phyloP scores from a whole-genome alignment of 2,888 invertebrate genomes.

The Dusona sp. region DNA sequence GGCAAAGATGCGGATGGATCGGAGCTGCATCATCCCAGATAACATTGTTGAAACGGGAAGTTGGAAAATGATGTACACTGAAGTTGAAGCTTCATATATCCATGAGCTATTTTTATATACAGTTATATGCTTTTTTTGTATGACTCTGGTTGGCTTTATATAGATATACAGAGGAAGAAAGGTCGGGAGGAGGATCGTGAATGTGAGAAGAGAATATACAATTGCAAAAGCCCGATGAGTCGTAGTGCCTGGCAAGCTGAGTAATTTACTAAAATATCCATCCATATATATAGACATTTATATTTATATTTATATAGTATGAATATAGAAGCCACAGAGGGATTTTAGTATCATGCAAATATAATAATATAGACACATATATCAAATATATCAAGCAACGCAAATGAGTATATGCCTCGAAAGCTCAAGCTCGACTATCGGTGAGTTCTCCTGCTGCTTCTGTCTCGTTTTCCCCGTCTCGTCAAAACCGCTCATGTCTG shows the following conservation, averaged over 20 bases:
- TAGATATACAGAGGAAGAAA: conserved; percentile 3
- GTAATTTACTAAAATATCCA: background rate
- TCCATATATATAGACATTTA: background rate
- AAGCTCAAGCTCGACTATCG: conserved; percentile 43
- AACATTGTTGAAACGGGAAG: conserved; percentile 38
- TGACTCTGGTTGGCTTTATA: conserved; percentile 23
- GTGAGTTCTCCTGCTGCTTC: conserved; percentile 35
- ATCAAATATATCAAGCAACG: conserved; percentile 23
- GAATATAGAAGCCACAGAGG: background rate
- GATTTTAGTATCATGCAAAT: conserved; percentile 1
- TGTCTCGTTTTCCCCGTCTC: conserved; percentile 15
- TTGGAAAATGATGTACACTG: conserved; percentile 50
- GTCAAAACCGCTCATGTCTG: conserved; percentile 1
- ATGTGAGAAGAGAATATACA: conserved; percentile 2
- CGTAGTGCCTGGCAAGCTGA: conserved; percentile 28
- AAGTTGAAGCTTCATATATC: conserved; percentile 25
- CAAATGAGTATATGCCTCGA: conserved; percentile 66
- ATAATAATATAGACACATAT: conserved; percentile 16
- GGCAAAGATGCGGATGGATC: background rate
- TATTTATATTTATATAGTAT: too few species aligned
- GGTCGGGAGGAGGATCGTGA: background rate
- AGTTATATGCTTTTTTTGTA: conserved; percentile 3
- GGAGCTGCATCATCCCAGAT: conserved; percentile 17
- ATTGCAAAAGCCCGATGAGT: conserved; percentile 60
- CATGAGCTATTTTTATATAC: conserved; percentile 8